Evolutionary conservation across 2,797 vertebrate species (phyloP).

Genomic region (Apogon talboti): DNA sequence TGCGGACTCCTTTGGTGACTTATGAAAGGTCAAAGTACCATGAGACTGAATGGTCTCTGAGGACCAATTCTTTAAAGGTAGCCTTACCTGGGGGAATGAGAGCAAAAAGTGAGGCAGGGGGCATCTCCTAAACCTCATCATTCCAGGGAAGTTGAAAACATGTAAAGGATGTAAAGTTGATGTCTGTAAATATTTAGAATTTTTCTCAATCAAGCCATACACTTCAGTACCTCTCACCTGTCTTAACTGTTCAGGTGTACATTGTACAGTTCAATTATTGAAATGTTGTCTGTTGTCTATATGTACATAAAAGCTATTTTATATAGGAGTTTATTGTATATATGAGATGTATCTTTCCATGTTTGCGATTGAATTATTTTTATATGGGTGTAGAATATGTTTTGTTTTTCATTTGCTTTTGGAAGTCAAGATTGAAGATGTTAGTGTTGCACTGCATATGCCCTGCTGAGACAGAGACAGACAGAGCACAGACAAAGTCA

Average conservation of each 20-base stretch:
- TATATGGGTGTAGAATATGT: slow-evolving; percentile 84
- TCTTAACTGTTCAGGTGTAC: slow-evolving; percentile 86
- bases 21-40: slow-evolving; percentile 51
- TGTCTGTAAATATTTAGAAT: slow-evolving; percentile 82
- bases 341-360: slow-evolving; percentile 87
- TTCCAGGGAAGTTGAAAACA: slow-evolving; percentile 86
- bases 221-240: slow-evolving; percentile 89
- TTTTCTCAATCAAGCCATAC: slow-evolving; percentile 88
- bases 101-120: slow-evolving; percentile 55
- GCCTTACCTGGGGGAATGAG: slow-evolving; percentile 73
- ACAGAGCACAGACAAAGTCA: slow-evolving; percentile 74
- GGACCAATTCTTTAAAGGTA: slow-evolving; percentile 75
- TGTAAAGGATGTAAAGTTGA: slow-evolving; percentile 80
- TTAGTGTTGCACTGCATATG: slow-evolving; percentile 85
- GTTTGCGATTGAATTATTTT: slow-evolving; percentile 88
- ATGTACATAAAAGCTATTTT: slow-evolving; percentile 88
- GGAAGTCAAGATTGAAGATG: slow-evolving; percentile 77
- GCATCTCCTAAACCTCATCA: slow-evolving; percentile 66
- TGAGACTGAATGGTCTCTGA: slow-evolving; percentile 53
- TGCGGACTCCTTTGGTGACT: slow-evolving; percentile 48
- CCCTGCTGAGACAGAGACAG: slow-evolving; percentile 83
- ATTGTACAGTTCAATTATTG: slow-evolving; percentile 85
- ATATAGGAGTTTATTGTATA: slow-evolving; percentile 87
- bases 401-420: slow-evolving; percentile 75
- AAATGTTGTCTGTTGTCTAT: slow-evolving; percentile 82